phyloP scores from a whole-genome alignment of 2,888 invertebrate genomes.

The Scelioninae gen. 1 region DNA sequence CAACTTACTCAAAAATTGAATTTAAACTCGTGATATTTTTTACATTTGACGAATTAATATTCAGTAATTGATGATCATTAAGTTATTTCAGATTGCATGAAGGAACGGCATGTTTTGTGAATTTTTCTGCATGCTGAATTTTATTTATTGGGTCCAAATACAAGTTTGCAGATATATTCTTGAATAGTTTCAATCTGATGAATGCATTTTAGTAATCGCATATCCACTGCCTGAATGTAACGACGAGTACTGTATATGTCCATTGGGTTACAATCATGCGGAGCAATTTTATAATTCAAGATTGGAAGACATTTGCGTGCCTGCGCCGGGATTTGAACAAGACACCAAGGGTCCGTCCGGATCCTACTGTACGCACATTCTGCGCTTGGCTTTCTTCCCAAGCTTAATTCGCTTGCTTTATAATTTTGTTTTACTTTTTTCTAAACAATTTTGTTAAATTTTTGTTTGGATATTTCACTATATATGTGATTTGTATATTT shows the following conservation, averaged over 20 bases:
- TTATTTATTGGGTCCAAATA: neutral
- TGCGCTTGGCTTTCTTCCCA: slow-evolving; percentile 67
- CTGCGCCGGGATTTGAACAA: slow-evolving; percentile 79
- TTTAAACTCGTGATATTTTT: no score
- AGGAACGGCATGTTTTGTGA: slow-evolving; percentile 46
- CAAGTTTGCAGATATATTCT: neutral
- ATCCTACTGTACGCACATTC: slow-evolving; percentile 80
- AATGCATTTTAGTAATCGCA: slow-evolving; percentile 81
- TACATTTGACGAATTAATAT: no score
- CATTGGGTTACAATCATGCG: slow-evolving; percentile 83
- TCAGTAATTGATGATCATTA: slow-evolving; percentile 11
- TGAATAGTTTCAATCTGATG: slow-evolving; percentile 23
- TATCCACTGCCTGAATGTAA: slow-evolving; percentile 84
- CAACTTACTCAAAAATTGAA: no score
- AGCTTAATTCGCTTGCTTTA: slow-evolving; percentile 41
- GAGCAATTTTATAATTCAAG: slow-evolving; percentile 67
- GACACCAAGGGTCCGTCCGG: slow-evolving; percentile 85
- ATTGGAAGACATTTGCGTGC: slow-evolving; percentile 81
- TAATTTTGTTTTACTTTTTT: neutral
- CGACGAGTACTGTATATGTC: slow-evolving; percentile 85
- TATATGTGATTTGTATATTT: neutral
- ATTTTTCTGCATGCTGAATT: slow-evolving; percentile 33
- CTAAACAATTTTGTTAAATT: neutral
- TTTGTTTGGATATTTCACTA: neutral
- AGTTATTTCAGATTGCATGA: slow-evolving; percentile 46